Evolutionary conservation across 2,888 invertebrate genomes (phyloP), one percentile per base, ranked within the genome.

Genomic region (Neuroscelio doddi): DNA sequence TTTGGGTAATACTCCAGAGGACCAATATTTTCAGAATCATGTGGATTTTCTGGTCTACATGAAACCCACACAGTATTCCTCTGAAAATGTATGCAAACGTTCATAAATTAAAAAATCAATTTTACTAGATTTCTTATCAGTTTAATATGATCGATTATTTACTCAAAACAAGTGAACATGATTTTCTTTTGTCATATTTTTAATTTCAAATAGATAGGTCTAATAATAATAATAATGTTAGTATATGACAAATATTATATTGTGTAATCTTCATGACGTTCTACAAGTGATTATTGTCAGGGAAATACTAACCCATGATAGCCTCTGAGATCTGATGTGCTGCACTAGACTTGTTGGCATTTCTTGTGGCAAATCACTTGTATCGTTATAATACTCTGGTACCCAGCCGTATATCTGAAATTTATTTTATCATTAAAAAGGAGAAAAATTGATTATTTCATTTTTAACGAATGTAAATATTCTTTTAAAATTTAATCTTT

Each of bases 21-120:
- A 0, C 97, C 97, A 68, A 97, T 89, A 84, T 93, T 93, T 85
- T 97, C 97, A 51, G 90, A 87, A 85, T 97, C 97, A 0, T 93
- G 92, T 0, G 95, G 93, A 85, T 93, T 93, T 88, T 96, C 96
- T 36, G 97, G 97, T 75, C 92, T 90, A 82, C 98, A 98, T 2
- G 94, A 93, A 15, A 98, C 90, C 92, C 96, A 97, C 68, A 97
- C 90, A 77, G 93, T 94, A 80, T 26, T 21, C 5, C 41, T n/a
- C 41, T 41, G 26, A n/a, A 26, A 41, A 24, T 24, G 21, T 39
- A 15, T 14, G 12, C 12, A 10, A 9, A 8, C 8, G 26, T 26
- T 4, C 26, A 26, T 26, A n/a, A n/a, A n/a, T n/a, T n/a, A 30
- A 8, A 21, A 34, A 10, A 8, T 15, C 34, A 34, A 47, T 47